phyloP scores from a whole-genome alignment of 2,797 vertebrate species.

The Pempheris klunzingeri region DNA sequence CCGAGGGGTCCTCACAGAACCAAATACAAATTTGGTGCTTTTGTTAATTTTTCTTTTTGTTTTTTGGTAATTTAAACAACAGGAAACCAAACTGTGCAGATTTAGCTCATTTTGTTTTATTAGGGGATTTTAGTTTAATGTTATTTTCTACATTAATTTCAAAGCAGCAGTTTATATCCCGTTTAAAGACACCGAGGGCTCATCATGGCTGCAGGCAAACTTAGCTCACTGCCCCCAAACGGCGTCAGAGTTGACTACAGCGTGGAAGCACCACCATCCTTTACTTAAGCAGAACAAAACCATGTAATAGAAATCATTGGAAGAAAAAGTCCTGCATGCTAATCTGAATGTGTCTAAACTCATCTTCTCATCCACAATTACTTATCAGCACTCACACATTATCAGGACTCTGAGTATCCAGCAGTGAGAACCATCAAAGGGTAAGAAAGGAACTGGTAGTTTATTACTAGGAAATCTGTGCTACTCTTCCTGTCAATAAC shows the following conservation, averaged over 20 bases:
- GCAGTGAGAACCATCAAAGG: background rate
- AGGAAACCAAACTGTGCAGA: background rate
- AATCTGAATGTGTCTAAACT: conserved; percentile 15
- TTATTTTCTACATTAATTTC: conserved; percentile 11
- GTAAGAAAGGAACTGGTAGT: background rate
- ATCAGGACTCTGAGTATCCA: conserved; percentile 15
- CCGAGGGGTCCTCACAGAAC: conserved; percentile 5
- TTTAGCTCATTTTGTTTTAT: background rate
- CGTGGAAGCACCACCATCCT: background rate
- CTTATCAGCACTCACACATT: conserved; percentile 33
- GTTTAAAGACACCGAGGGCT: background rate
- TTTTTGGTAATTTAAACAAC: background rate
- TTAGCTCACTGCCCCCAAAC: too few species aligned
- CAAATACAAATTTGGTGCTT: background rate
- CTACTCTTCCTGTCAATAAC: too few species aligned
- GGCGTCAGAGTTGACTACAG: background rate
- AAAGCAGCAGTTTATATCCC: background rate
- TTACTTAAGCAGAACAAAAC: background rate
- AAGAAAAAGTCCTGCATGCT: background rate
- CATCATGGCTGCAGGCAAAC: background rate
- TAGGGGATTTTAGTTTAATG: background rate
- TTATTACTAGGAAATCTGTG: too few species aligned
- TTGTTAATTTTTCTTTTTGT: background rate
- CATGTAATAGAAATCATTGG: background rate
- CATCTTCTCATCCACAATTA: conserved; percentile 32